phyloP scores from a whole-genome alignment of 1,140 invertebrate species.

The Panagrolaimus sp. region DNA sequence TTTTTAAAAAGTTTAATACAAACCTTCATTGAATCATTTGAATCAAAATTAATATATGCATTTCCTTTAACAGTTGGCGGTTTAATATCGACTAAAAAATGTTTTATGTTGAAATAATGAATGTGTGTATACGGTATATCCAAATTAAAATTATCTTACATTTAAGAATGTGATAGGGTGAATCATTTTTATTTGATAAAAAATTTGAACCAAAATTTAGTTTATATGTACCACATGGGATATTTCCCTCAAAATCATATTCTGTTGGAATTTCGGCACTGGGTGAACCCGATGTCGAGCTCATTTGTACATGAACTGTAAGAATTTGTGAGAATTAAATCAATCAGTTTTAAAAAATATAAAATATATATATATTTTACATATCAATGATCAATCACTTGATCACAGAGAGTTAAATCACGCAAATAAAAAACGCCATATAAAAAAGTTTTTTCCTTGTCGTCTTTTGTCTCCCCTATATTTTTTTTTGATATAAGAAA shows the following conservation, averaged over 20 bases:
- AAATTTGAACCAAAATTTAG: constrained; percentile 9
- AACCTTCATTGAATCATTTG: constrained; percentile 13
- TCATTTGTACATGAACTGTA: neutral
- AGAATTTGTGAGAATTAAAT: too few relatives aligned
- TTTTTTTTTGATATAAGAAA: too few relatives aligned
- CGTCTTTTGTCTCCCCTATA: too few relatives aligned
- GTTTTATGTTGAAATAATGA: neutral
- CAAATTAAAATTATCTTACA: neutral
- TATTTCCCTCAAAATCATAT: neutral
- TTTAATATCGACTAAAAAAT: constrained; percentile 17
- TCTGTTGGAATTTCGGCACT: neutral
- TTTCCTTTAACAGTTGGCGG: neutral
- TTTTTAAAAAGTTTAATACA: too few relatives aligned
- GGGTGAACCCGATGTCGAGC: constrained; percentile 8
- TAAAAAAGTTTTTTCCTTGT: too few relatives aligned
- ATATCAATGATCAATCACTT: too few relatives aligned
- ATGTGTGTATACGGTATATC: neutral
- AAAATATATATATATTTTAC: too few relatives aligned
- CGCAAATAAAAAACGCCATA: too few relatives aligned
- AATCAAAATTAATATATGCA: constrained; percentile 12
- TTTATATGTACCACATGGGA: constrained; percentile 13
- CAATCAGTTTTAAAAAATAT: too few relatives aligned
- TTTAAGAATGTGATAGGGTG: constrained; percentile 6
- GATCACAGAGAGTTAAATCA: too few relatives aligned
- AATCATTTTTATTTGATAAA: constrained; percentile 7